These are phyloP conservation scores for Anastrepha obliqua DNA, from an alignment of 1,140 invertebrate species.

Conservation along the genomic window DNA sequence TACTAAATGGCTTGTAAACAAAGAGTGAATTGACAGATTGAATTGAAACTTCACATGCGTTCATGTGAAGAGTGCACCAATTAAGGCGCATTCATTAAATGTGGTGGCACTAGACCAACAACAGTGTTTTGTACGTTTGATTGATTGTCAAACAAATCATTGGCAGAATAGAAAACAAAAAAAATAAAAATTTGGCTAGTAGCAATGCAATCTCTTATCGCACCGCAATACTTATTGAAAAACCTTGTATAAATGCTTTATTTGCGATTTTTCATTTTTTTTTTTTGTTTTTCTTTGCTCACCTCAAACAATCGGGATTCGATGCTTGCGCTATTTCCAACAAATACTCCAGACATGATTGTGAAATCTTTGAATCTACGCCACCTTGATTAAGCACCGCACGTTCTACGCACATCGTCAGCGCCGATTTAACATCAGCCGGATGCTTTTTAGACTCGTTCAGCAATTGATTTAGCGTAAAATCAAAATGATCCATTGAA, in stretches of 20 bases:
- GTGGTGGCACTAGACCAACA: no score
- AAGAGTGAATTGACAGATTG: no score
- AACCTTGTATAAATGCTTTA: background rate
- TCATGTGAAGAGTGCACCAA: no score
- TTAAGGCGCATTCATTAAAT: no score
- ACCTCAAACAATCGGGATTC: slow-evolving; percentile 59
- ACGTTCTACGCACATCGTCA: slow-evolving; percentile 57
- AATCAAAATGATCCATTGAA: slow-evolving; percentile 55
- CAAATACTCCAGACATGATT: slow-evolving; percentile 57
- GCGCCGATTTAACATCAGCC: slow-evolving; percentile 57
- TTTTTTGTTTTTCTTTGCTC: background rate
- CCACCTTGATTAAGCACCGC: slow-evolving; percentile 54
- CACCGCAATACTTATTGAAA: no score
- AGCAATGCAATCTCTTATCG: no score
- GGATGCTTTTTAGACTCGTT: slow-evolving; percentile 16
- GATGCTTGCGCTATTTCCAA: slow-evolving; percentile 57
- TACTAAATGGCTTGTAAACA: no score
- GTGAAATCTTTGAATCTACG: slow-evolving; percentile 52
- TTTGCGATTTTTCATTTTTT: background rate
- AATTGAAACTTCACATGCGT: no score
- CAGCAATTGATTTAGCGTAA: slow-evolving; percentile 57
- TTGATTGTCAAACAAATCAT: no score
- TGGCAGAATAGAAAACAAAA: no score
- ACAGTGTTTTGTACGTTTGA: no score
- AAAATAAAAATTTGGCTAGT: no score